Evolutionary conservation across 2,797 vertebrate species (phyloP).

Genomic region (Sebastes umbrosus): DNA sequence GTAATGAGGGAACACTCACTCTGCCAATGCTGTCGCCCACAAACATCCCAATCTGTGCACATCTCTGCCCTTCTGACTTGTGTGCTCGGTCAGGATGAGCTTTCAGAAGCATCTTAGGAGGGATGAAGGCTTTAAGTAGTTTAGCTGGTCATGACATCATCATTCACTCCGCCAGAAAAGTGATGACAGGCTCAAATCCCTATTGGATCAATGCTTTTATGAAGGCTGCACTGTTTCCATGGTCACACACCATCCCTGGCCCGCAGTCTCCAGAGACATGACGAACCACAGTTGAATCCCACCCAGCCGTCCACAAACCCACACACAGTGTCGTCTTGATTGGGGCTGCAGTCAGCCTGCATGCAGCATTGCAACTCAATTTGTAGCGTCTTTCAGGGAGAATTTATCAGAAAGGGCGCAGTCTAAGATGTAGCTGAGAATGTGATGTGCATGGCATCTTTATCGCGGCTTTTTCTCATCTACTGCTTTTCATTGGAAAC

Average conservation of each 20-base stretch:
- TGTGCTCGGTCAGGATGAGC: slow-evolving; percentile 36
- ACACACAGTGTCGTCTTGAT: slow-evolving; percentile 17
- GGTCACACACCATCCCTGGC: slow-evolving; percentile 66
- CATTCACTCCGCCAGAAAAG: slow-evolving; percentile 61
- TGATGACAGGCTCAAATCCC: slow-evolving; percentile 63
- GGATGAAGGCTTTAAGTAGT: slow-evolving; percentile 67
- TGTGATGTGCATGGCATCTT: slow-evolving; percentile 16
- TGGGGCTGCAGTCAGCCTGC: slow-evolving; percentile 1
- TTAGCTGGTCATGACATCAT: slow-evolving; percentile 73
- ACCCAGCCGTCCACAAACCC: slow-evolving; percentile 39
- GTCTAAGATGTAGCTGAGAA: neutral
- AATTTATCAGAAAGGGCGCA: neutral
- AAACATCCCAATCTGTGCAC: slow-evolving; percentile 37
- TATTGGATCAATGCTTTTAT: slow-evolving; percentile 67
- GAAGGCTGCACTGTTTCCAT: slow-evolving; percentile 74
- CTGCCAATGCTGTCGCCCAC: slow-evolving; percentile 18
- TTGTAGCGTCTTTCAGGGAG: slow-evolving; percentile 1
- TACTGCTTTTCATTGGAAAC: slow-evolving; percentile 16
- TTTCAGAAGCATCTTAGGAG: slow-evolving; percentile 48
- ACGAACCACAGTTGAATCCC: slow-evolving; percentile 17
- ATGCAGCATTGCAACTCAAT: slow-evolving; percentile 15
- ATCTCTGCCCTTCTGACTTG: slow-evolving; percentile 44
- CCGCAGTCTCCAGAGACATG: slow-evolving; percentile 51
- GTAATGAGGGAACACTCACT: slow-evolving; percentile 34
- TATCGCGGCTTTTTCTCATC: neutral